A percentile compares a stretch with the other conserved stretches of the same genome.
These are phyloP conservation scores for Wiebesia pumilae DNA, from an alignment of 1,140 invertebrate genomes.

Conservation along the genomic window DNA sequence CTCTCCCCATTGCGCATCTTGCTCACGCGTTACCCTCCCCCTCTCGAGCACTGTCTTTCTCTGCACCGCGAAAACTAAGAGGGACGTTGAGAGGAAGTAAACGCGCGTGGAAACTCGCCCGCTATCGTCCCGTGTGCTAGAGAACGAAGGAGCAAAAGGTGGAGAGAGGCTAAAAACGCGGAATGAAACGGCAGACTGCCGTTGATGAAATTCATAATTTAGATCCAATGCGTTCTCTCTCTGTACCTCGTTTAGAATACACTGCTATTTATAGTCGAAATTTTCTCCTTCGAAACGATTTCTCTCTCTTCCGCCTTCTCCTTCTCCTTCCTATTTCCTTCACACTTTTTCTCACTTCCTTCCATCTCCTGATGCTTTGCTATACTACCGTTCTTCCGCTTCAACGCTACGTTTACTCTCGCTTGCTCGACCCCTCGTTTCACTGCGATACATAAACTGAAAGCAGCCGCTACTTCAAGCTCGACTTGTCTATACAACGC, in stretches of 20 bases:
- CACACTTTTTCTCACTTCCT: neutral
- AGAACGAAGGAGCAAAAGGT: neutral
- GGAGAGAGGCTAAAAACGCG: slow-evolving; percentile 71
- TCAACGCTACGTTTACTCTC: neutral
- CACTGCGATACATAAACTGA: neutral
- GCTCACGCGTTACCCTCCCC: neutral
- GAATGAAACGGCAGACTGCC: slow-evolving; percentile 75
- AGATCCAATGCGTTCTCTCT: slow-evolving; percentile 74
- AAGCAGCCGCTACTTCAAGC: too few relatives aligned
- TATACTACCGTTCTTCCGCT: neutral
- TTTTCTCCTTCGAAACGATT: slow-evolving; percentile 70
- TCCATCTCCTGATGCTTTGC: neutral
- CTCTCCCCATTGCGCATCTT: slow-evolving; percentile 57
- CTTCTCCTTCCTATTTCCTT: neutral
- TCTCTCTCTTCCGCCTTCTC: slow-evolving; percentile 8
- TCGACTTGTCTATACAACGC: neutral
- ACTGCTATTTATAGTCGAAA: slow-evolving; percentile 76
- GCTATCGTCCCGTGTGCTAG: slow-evolving; percentile 11
- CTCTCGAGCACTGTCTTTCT: neutral
- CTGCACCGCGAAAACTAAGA: neutral
- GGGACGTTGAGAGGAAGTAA: neutral
- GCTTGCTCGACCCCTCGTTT: neutral
- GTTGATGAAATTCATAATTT: slow-evolving; percentile 77
- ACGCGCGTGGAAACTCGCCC: neutral
- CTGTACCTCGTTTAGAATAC: slow-evolving; percentile 75